Base-by-base conservation (phyloP, 2,113 vertebrate genomes). In the Etia nguti region DNA sequence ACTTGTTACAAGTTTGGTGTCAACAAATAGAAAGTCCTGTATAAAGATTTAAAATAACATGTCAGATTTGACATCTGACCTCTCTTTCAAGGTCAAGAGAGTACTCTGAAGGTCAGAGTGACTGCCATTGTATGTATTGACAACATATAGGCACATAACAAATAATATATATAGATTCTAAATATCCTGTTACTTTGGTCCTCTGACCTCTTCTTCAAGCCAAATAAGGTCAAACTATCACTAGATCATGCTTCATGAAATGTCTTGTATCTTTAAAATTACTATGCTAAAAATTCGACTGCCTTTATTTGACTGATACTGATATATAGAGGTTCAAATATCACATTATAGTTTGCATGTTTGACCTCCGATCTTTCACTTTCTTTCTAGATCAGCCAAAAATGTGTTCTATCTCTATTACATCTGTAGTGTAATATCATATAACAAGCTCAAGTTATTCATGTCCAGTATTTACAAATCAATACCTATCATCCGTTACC, bases 311-410 rank as follows among this genome's bases (percentile, higher is more conserved):
- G 31, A n/a, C 12, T 65, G 0, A 8, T 18, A 5, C 34, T 38
- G 34, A 65, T 38, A 65, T 12, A 38, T 38, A 11, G 11, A 6
- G 34, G 38, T 65, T 65, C n/a, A 22, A 65, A 65, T 38, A 65
- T 38, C 60, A 5, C 60, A 65, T 65, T 65, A 38, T 13, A 65
- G 34, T 22, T 65, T 65, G 60, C 34, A n/a, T 38, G 13, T 38
- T 38, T 65, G 34, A 65, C 60, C 34, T 12, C 18, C 2, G 0
- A 38, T 22, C 34, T 65, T 38, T 65, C 34, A 38, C 0, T 0
- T 22, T 22, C 38, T 41, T 41, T 68, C 62, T 22, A 68, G 62
- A 22, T 68, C 36, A 68, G 34, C 36, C 20, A 38, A 68, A 41
- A 68, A 41, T 65, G 2, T 0, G 0, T n/a, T 65, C 18, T 65